Evolutionary conservation across 2,888 invertebrate genomes (phyloP).

Genomic region (Eledone cirrhosa): DNA sequence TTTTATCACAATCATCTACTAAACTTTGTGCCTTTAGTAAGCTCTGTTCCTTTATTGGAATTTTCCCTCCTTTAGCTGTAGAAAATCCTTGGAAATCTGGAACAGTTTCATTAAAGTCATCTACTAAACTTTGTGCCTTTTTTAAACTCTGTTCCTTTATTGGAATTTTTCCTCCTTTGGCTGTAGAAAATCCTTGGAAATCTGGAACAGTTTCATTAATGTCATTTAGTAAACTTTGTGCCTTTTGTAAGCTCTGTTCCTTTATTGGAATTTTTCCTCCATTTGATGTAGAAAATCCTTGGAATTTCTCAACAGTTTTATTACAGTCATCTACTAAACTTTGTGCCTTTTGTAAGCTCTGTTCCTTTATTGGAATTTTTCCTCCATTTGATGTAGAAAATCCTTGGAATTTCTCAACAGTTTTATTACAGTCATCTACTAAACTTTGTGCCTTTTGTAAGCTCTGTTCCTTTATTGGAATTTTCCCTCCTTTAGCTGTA

Average conservation of each 20-base stretch:
- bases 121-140: background rate
- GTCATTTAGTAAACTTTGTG: background rate
- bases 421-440: background rate
- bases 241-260: background rate
- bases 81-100: background rate
- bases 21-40: background rate
- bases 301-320: background rate
- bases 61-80: background rate
- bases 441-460: background rate
- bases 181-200: background rate
- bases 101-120: background rate
- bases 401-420: background rate
- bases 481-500: background rate
- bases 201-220: background rate
- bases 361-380: background rate
- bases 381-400: background rate
- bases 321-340: background rate
- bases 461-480: background rate
- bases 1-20: background rate
- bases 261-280: background rate
- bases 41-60: background rate
- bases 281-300: background rate
- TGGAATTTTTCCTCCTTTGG: background rate
- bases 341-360: constrained; percentile 1
- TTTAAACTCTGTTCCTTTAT: constrained; percentile 1